These are phyloP conservation scores for Hypercompe scribonia DNA, from an alignment of 2,888 invertebrate genomes.

Conservation along the genomic window DNA sequence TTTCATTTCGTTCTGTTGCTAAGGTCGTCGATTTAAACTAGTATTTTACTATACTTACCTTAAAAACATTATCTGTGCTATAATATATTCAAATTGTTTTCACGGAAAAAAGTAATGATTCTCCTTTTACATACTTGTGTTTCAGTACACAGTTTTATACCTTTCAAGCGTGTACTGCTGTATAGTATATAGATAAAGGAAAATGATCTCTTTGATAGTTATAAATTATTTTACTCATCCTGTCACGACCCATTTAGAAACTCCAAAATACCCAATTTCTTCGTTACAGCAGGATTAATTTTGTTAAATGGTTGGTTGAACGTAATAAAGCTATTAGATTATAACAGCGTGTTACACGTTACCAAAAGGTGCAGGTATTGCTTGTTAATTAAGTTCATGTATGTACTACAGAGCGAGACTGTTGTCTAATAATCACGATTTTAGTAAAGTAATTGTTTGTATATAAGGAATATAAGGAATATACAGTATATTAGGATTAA, in stretches of 20 bases:
- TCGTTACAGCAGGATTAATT: slow-evolving; percentile 25
- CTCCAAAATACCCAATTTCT: slow-evolving; percentile 19
- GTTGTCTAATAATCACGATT: neutral
- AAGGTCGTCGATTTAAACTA: neutral
- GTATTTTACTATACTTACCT: too few species aligned
- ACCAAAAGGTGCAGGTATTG: neutral
- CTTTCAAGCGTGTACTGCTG: neutral
- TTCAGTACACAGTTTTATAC: neutral
- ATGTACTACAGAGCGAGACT: neutral
- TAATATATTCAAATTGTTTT: too few species aligned
- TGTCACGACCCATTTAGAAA: slow-evolving; percentile 9
- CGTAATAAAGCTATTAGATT: slow-evolving; percentile 22
- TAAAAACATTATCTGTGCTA: too few species aligned
- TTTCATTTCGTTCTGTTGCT: too few species aligned
- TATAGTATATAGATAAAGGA: neutral
- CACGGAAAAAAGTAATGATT: too few species aligned
- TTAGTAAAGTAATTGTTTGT: too few species aligned
- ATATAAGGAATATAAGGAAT: too few species aligned
- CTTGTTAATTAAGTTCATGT: slow-evolving; percentile 8
- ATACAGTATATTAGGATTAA: too few species aligned
- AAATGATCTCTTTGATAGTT: slow-evolving; percentile 6
- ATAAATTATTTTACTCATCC: slow-evolving; percentile 6
- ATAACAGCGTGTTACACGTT: neutral
- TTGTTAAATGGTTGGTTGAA: slow-evolving; percentile 20
- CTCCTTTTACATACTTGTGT: neutral